These are phyloP conservation scores for Pandemis corylana DNA, from an alignment of 2,888 invertebrate genomes.

Conservation along the genomic window DNA sequence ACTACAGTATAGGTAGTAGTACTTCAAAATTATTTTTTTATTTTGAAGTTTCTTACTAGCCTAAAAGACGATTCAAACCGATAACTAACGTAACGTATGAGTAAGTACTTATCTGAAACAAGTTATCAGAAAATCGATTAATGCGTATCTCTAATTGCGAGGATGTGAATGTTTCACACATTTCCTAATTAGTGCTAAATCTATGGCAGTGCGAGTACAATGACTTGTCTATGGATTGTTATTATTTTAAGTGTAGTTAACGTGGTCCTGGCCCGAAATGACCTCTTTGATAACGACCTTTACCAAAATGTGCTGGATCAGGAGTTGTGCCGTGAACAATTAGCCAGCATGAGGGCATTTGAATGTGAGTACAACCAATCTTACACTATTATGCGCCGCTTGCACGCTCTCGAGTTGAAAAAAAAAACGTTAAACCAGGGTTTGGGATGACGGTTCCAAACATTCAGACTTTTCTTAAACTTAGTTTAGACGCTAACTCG, in stretches of 20 bases:
- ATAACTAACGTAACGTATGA: not conserved
- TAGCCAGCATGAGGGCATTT: slow-evolving; percentile 4
- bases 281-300: not conserved
- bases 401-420: no score
- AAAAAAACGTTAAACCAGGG: no score
- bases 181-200: slow-evolving; percentile 3
- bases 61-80: not conserved
- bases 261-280: not conserved
- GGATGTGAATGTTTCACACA: not conserved
- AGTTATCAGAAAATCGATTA: slow-evolving; percentile 7
- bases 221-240: not conserved
- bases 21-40: no score
- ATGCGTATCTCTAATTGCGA: not conserved
- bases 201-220: not conserved
- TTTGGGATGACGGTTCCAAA: no score
- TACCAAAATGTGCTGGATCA: slow-evolving; percentile 5
- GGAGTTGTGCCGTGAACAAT: slow-evolving; percentile 1
- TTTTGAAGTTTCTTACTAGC: no score
- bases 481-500: no score
- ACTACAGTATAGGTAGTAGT: no score
- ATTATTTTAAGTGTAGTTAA: not conserved
- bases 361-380: not conserved
- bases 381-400: no score
- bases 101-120: not conserved
- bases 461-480: no score